phyloP scores from a whole-genome alignment of 2,113 vertebrate species.

The Rhabdornis inornatus region DNA sequence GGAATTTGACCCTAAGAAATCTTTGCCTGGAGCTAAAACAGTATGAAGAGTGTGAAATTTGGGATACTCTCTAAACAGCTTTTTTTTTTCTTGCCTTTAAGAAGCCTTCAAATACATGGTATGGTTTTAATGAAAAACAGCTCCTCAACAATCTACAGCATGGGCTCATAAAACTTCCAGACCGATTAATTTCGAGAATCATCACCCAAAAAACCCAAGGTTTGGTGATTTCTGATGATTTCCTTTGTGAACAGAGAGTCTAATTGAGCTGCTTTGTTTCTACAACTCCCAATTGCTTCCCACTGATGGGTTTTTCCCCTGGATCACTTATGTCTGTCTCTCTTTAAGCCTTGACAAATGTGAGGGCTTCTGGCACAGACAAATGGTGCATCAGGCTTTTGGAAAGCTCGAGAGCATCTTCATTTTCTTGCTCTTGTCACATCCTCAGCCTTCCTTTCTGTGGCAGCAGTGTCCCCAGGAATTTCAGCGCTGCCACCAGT shows the following conservation, averaged over 20 bases:
- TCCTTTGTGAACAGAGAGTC: not conserved
- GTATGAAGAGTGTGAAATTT: not conserved
- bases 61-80: not conserved
- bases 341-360: conserved; percentile 9
- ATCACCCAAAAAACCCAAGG: not conserved
- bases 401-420: not conserved
- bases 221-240: not conserved
- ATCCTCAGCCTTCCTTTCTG: not conserved
- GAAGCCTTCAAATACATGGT: not conserved
- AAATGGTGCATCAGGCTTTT: not conserved
- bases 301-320: not conserved
- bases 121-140: not conserved
- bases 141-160: not conserved
- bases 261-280: not conserved
- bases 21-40: not conserved
- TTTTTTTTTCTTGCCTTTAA: not conserved
- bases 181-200: not conserved
- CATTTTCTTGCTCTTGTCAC: not conserved
- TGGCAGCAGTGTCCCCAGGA: not conserved
- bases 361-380: not conserved
- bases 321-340: not conserved
- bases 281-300: not conserved
- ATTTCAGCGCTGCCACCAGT: not conserved
- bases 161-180: not conserved
- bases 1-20: not conserved